Evolutionary conservation across 1,140 invertebrate species (phyloP).

Genomic region (Helicoverpa zea): DNA sequence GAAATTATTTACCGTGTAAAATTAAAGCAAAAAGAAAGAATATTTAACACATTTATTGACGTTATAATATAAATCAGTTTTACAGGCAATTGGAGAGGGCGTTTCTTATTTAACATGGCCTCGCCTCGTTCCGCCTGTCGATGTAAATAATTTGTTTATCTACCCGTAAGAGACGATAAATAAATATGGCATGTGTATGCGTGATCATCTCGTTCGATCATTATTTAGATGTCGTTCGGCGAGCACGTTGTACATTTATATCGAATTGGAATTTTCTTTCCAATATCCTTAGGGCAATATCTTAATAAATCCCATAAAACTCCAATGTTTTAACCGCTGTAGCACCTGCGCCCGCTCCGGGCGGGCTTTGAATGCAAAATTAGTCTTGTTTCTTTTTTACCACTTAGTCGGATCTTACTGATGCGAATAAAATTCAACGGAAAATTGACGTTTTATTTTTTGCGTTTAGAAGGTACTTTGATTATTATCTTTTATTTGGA

Average conservation of each 20-base stretch:
- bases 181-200: constrained; percentile 44
- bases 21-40: constrained; percentile 10
- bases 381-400: constrained; percentile 86
- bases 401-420: constrained; percentile 75
- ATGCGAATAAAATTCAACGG: constrained; percentile 78
- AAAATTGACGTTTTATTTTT: constrained; percentile 75
- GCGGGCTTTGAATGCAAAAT: constrained; percentile 84
- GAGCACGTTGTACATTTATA: constrained; percentile 61
- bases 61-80: constrained; percentile 30
- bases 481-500: constrained; percentile 39
- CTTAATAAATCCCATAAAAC: constrained; percentile 86
- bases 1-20: constrained; percentile 30
- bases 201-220: constrained; percentile 52
- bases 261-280: constrained; percentile 69
- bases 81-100: constrained; percentile 26
- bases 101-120: constrained; percentile 27
- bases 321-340: constrained; percentile 82
- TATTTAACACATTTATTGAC: constrained; percentile 8
- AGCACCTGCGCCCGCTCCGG: constrained; percentile 79
- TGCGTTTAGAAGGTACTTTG: constrained; percentile 59
- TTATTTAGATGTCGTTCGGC: constrained; percentile 52
- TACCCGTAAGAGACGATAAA: constrained; percentile 33
- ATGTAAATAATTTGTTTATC: constrained; percentile 41
- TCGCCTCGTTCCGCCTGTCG: constrained; percentile 24
- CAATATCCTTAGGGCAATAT: constrained; percentile 80